Percentiles rank a stretch among this genome's conserved stretches.
phyloP scores from a whole-genome alignment of 2,888 invertebrate genomes.

The Sthenelais limicola region DNA sequence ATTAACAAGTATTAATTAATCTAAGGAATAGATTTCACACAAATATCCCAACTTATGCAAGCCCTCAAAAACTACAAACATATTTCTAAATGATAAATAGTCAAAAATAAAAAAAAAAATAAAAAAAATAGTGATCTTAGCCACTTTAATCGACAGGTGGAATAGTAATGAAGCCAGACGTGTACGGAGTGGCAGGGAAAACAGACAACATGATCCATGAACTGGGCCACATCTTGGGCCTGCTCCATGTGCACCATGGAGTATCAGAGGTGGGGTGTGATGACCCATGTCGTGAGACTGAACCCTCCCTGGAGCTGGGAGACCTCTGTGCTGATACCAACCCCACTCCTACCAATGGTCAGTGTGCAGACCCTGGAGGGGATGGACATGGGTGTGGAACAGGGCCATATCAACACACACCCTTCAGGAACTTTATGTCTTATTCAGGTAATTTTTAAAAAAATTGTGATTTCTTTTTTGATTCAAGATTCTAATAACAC shows the following conservation, averaged over 20 bases:
- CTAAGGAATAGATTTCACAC: no score
- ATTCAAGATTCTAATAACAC: no score
- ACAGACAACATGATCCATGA: constrained; percentile 67
- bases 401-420: constrained; percentile 58
- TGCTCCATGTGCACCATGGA: constrained; percentile 70
- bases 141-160: constrained; percentile 66
- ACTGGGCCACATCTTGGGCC: constrained; percentile 68
- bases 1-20: no score
- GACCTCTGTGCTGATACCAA: constrained; percentile 68
- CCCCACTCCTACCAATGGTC: constrained; percentile 61
- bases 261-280: constrained; percentile 57
- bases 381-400: constrained; percentile 56
- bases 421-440: constrained; percentile 68
- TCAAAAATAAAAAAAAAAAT: no score
- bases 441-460: constrained; percentile 65
- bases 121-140: no score
- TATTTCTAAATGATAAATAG: no score
- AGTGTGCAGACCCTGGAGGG: constrained; percentile 58
- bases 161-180: constrained; percentile 60
- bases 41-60: no score
- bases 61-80: no score
- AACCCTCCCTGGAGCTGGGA: constrained; percentile 64
- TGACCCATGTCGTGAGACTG: constrained; percentile 63
- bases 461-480: no score
- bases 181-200: constrained; percentile 58